Conservation (phyloP, 2,797 vertebrate species). For the Graptemys geographica region DNA sequence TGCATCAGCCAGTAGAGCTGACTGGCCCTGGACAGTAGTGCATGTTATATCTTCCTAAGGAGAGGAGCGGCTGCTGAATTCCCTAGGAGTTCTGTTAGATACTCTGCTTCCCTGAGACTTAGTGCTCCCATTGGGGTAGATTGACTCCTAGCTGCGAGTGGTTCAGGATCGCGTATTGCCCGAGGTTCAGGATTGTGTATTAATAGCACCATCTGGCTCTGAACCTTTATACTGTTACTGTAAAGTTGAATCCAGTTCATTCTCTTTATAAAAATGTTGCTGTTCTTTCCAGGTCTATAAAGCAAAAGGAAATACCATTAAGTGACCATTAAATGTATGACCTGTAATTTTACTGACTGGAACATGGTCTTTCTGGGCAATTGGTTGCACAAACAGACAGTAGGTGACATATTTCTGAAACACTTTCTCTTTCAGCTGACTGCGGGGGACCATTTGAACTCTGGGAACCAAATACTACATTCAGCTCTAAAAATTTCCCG, state of each 20-base stretch:
- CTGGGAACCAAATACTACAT: conserved; percentile 89
- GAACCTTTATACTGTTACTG: background rate
- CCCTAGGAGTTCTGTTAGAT: background rate
- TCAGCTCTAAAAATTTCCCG: conserved; percentile 89
- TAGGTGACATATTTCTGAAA: background rate
- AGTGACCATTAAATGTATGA: background rate
- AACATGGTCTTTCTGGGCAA: background rate
- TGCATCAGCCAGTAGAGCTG: background rate
- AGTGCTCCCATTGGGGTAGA: rapidly evolving
- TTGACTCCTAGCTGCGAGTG: background rate
- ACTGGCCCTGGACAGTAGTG: background rate
- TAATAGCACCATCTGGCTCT: rapidly evolving
- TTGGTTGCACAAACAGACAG: background rate
- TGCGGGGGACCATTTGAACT: conserved; percentile 91
- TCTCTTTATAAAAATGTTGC: background rate
- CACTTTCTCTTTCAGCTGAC: conserved; percentile 82
- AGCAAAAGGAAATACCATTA: background rate
- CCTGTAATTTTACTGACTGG: background rate
- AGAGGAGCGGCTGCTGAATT: background rate
- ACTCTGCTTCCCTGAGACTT: background rate
- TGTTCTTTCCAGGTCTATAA: background rate
- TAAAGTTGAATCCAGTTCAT: background rate
- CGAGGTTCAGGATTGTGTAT: background rate
- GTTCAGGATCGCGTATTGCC: background rate
- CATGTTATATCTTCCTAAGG: background rate